Evolutionary conservation across 2,888 invertebrate genomes (phyloP), one percentile per base, ranked within the genome.

Genomic region (Napeogenes sylphis): DNA sequence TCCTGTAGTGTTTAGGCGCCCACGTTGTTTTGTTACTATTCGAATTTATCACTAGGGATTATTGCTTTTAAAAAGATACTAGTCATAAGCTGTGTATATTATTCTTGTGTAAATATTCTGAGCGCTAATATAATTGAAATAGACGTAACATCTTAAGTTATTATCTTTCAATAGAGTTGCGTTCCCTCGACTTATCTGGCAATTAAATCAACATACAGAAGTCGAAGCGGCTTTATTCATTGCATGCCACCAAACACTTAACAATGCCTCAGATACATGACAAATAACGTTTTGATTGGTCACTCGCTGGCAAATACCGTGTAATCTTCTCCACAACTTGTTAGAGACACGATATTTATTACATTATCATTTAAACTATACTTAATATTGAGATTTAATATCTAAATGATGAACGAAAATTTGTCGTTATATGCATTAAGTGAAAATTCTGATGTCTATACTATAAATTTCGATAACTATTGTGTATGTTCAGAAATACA

Each of bases 201-300:
- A 90, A 90, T 90, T 90, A 90, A 88, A 90, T 90, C 90, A 85
- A 88, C 90, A 89, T 90, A 88, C 90, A 87, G 89, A 85, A 89
- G 90, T 84, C 86, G 79, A 83, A 82, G 82, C 77, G 81, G 82
- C 80, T 84, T 85, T 85, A 87, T 86, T 85, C 86, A 76, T 78
- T 79, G 81, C 82, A 65, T 68, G 71, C 70, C 83, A 83, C 85
- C 84, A 85, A 85, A 85, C 84, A 79, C 80, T 81, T 77, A 78
- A 87, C 89, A 87, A 87, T 88, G 87, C 84, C 84, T 85, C 81
- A 84, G 82, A 84, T 86, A 80, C 77, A 87, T 89, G 88, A 89
- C 90, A 89, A 89, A 90, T 87, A 89, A 88, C 84, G 80, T 87
- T 90, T 87, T 90, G 88, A 90, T 90, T 89, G 83, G 84, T 82